phyloP scores from a whole-genome alignment of 2,797 vertebrate species.

The Cichlasoma orientale region DNA sequence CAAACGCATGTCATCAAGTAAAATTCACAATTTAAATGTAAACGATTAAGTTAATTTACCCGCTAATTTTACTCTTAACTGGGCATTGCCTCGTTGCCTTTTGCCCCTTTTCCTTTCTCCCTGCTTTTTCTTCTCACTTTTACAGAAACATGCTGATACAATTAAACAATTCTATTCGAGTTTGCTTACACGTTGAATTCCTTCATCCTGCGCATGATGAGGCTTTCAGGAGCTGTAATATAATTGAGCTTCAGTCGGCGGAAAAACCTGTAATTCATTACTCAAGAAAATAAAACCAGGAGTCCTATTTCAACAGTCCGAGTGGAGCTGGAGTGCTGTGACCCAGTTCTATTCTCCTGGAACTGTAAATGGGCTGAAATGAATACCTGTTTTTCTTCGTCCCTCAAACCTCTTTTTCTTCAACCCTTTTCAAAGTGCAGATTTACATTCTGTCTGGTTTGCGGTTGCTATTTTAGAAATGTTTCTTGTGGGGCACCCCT shows the following conservation, averaged over 20 bases:
- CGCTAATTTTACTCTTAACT: background rate
- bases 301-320: constrained; percentile 71
- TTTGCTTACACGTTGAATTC: constrained; percentile 81
- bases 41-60: background rate
- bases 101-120: background rate
- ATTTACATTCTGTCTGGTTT: constrained; percentile 84
- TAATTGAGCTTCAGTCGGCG: constrained; percentile 73
- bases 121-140: background rate
- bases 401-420: constrained; percentile 72
- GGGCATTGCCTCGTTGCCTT: background rate
- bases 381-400: constrained; percentile 77
- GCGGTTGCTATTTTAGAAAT: constrained; percentile 80
- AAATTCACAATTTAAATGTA: background rate
- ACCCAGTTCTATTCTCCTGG: constrained; percentile 73
- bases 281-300: constrained; percentile 76
- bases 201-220: constrained; percentile 74
- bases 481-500: constrained; percentile 51
- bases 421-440: constrained; percentile 73
- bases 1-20: background rate
- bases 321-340: constrained; percentile 63
- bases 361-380: constrained; percentile 78
- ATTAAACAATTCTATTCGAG: constrained; percentile 79
- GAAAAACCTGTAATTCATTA: constrained; percentile 83
- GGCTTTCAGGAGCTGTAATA: constrained; percentile 79
- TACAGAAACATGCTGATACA: constrained; percentile 76